Conservation (phyloP, 2,797 vertebrate species). For the Anabacerthia variegaticeps region DNA sequence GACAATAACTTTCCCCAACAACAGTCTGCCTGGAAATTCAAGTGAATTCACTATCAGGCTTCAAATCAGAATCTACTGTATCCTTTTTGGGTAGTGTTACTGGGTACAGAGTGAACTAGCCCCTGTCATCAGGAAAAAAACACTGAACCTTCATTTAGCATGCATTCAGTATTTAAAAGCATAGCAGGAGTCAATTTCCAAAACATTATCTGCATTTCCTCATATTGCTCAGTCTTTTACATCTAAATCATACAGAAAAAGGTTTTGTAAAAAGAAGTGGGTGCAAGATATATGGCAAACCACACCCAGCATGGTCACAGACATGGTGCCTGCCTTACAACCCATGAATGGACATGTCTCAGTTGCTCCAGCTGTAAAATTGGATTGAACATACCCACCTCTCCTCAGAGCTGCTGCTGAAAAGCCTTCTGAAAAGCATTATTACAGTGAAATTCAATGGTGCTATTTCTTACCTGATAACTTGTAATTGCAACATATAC, state of each 20-base stretch:
- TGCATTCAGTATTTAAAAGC: neutral
- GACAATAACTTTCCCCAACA: neutral
- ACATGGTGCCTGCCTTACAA: neutral
- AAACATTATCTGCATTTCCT: neutral
- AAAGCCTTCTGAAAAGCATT: neutral
- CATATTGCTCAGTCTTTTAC: neutral
- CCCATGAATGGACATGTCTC: rapidly evolving
- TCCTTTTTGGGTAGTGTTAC: neutral
- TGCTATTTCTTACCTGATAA: constrained; percentile 65
- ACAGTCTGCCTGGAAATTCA: neutral
- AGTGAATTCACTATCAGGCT: neutral
- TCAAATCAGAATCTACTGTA: neutral
- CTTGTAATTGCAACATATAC: neutral
- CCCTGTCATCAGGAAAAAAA: neutral
- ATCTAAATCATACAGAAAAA: neutral
- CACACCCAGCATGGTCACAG: neutral
- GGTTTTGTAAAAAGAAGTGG: neutral
- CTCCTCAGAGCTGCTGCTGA: neutral
- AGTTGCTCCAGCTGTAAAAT: neutral
- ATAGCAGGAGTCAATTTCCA: neutral
- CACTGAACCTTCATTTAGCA: neutral
- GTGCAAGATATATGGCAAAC: neutral
- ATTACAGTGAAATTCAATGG: neutral
- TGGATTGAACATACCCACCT: neutral
- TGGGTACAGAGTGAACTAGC: neutral